phyloP scores from a whole-genome alignment of 2,797 vertebrate genomes.

The Danio albolineatus region DNA sequence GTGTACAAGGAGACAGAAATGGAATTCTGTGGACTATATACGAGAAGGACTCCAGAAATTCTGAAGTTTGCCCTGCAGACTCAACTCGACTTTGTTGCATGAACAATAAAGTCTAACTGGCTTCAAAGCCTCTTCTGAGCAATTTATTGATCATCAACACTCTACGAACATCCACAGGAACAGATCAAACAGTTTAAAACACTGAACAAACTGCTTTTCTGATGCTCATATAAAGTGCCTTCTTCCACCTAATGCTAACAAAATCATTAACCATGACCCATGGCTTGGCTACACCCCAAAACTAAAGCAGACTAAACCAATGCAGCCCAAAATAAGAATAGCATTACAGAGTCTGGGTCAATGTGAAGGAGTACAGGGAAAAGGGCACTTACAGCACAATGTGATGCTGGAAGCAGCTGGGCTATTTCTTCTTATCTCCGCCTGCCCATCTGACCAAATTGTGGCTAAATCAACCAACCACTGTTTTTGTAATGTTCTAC shows the following conservation, averaged over 20 bases:
- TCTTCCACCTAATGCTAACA: neutral
- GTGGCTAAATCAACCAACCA: constrained; percentile 56
- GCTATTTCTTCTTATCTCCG: constrained; percentile 56
- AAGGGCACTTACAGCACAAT: constrained; percentile 40
- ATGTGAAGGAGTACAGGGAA: constrained; percentile 24
- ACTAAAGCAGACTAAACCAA: neutral
- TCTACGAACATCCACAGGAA: neutral
- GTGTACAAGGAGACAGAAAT: too few species aligned
- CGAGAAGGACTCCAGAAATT: too few species aligned
- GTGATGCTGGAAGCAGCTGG: constrained; percentile 57
- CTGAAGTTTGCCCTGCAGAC: too few species aligned
- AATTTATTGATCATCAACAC: too few species aligned
- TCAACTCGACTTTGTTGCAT: too few species aligned
- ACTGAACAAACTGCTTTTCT: neutral
- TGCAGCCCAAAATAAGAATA: constrained; percentile 14
- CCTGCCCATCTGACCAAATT: constrained; percentile 55
- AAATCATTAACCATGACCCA: neutral
- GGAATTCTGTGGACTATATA: too few species aligned
- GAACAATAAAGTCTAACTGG: too few species aligned
- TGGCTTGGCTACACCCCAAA: neutral
- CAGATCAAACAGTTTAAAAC: neutral
- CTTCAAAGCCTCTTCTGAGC: too few species aligned
- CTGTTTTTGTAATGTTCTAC: constrained; percentile 60
- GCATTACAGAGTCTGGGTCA: constrained; percentile 23
- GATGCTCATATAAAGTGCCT: neutral